Conservation (phyloP, 2,797 vertebrate species). For the Falco concolor region DNA sequence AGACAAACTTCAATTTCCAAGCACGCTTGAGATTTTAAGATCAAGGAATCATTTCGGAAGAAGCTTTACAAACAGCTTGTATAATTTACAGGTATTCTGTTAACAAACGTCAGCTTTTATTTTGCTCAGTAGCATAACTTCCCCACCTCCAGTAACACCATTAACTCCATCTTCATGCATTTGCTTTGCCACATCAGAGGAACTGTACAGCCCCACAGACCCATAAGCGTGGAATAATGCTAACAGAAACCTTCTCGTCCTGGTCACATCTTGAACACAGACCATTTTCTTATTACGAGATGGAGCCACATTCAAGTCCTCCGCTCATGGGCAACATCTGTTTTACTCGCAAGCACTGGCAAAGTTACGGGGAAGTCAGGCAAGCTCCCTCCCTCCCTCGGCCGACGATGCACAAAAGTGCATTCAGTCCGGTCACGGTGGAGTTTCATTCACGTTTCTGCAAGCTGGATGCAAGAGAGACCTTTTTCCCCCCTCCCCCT, state of each 20-base stretch:
- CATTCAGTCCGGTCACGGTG: neutral
- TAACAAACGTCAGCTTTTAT: neutral
- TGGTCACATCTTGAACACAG: conserved; percentile 49
- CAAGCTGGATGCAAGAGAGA: neutral
- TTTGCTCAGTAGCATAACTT: neutral
- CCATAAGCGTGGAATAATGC: neutral
- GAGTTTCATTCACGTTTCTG: conserved; percentile 26
- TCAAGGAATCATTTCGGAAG: neutral
- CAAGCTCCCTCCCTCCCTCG: neutral
- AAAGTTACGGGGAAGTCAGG: neutral
- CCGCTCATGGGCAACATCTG: neutral
- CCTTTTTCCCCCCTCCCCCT: too few relatives aligned
- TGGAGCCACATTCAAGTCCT: neutral
- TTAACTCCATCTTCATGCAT: neutral
- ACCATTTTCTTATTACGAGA: neutral
- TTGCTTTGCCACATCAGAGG: neutral
- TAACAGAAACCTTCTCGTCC: neutral
- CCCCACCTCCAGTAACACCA: neutral
- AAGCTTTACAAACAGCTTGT: neutral
- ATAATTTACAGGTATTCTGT: neutral
- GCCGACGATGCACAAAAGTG: neutral
- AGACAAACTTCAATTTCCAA: neutral
- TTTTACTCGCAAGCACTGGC: neutral
- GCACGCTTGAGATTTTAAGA: neutral
- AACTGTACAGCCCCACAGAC: neutral